phyloP scores from a whole-genome alignment of 2,113 vertebrate genomes.

The Daphoenositta chrysoptera region DNA sequence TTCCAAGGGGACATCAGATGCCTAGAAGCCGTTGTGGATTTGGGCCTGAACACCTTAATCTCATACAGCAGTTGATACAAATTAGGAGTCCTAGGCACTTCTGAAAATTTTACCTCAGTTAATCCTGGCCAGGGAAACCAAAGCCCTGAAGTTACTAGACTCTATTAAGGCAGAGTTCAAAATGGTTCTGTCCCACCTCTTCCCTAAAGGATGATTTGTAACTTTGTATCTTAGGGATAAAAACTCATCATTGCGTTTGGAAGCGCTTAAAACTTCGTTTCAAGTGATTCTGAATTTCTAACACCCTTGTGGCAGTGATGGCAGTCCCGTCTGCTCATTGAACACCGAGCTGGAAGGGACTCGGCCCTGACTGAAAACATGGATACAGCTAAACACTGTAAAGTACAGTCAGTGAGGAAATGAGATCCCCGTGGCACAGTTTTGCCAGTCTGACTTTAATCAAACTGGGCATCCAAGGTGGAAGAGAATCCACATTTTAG shows the following conservation, averaged over 20 bases:
- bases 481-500: not conserved
- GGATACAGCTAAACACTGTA: not conserved
- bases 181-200: not conserved
- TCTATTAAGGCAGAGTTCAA: conserved; percentile 51
- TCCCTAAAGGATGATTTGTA: not conserved
- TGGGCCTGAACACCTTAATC: not conserved
- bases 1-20: not conserved
- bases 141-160: conserved; percentile 14
- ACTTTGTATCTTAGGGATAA: not conserved
- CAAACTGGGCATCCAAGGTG: not conserved
- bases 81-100: conserved; percentile 16
- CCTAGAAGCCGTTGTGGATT: not conserved
- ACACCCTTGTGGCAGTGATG: not conserved
- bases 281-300: not conserved
- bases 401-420: not conserved
- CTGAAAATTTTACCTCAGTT: conserved; percentile 41
- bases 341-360: not conserved
- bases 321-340: not conserved
- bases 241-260: not conserved
- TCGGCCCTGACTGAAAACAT: not conserved
- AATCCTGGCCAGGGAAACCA: conserved; percentile 8
- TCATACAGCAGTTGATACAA: not conserved
- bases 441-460: not conserved
- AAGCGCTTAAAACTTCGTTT: not conserved
- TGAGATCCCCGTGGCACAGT: not conserved